Conservation (phyloP, 2,113 vertebrate species). For the Tachycineta bicolor region DNA sequence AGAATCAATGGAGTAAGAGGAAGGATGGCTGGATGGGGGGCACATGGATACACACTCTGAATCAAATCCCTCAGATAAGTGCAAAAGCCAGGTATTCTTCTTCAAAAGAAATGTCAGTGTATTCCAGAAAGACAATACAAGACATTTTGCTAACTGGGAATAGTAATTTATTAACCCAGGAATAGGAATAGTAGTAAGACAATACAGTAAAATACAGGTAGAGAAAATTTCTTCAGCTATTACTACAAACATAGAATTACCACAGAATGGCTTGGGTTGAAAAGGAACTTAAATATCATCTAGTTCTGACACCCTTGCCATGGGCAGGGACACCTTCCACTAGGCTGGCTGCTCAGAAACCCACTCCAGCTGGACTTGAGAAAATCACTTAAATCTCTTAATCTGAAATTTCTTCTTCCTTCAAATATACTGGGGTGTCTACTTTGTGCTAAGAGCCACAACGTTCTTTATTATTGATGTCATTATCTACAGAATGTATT, state of each 20-base stretch:
- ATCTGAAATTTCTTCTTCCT: background rate
- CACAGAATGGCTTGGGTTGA: background rate
- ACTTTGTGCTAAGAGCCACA: background rate
- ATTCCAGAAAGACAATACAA: background rate
- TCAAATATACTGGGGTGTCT: rapidly evolving
- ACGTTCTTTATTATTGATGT: background rate
- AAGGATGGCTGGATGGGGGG: background rate
- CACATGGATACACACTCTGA: background rate
- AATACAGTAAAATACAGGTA: background rate
- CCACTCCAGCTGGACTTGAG: background rate
- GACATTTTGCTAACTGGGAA: background rate
- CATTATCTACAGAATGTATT: background rate
- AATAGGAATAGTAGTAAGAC: background rate
- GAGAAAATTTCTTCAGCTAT: background rate
- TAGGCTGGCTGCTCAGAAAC: background rate
- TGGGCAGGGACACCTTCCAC: background rate
- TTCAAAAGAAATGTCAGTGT: background rate
- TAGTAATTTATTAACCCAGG: background rate
- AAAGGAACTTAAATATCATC: background rate
- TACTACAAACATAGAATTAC: background rate
- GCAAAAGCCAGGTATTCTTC: background rate
- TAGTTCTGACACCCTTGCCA: background rate
- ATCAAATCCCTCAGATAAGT: background rate
- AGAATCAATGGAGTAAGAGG: background rate
- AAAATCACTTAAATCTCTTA: background rate